Percentiles rank a stretch among this genome's conserved stretches.
Evolutionary conservation across 2,888 invertebrate species (phyloP).

Genomic region (Physocephala rufipes): DNA sequence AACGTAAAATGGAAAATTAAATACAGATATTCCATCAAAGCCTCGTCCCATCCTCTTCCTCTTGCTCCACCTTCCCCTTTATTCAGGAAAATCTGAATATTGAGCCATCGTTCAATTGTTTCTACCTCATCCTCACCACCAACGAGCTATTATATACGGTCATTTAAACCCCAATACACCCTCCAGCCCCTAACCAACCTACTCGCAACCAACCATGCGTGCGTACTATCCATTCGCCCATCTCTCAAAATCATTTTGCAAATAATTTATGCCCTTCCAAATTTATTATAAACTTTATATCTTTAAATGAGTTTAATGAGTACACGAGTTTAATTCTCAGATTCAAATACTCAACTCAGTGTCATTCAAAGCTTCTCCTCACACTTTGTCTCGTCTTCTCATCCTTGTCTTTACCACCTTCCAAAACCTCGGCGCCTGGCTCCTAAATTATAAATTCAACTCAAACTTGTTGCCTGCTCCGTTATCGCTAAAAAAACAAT

Average conservation of each 20-base stretch:
- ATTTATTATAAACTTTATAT: conserved; percentile 25
- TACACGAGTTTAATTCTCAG: background rate
- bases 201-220: background rate
- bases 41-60: too few species aligned
- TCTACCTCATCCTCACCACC: too few species aligned
- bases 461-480: background rate
- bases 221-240: background rate
- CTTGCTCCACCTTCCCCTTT: too few species aligned
- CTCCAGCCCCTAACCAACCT: too few species aligned
- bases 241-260: conserved; percentile 9
- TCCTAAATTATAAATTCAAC: too few species aligned
- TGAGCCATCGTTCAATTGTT: too few species aligned
- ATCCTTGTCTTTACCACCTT: background rate
- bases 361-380: background rate
- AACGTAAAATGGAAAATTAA: background rate
- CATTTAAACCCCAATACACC: too few species aligned
- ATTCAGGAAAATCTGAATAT: too few species aligned
- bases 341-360: background rate
- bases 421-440: background rate
- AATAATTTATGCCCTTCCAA: conserved; percentile 23
- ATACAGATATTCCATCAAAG: too few species aligned
- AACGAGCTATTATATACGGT: too few species aligned
- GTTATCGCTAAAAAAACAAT: conserved; percentile 17
- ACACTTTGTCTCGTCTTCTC: background rate
- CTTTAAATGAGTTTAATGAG: background rate